Evolutionary conservation across 35 echinoderm and acorn worm species (phyloP), one percentile per base, ranked within the genome.

Genomic region (Amphiura filiformis): DNA sequence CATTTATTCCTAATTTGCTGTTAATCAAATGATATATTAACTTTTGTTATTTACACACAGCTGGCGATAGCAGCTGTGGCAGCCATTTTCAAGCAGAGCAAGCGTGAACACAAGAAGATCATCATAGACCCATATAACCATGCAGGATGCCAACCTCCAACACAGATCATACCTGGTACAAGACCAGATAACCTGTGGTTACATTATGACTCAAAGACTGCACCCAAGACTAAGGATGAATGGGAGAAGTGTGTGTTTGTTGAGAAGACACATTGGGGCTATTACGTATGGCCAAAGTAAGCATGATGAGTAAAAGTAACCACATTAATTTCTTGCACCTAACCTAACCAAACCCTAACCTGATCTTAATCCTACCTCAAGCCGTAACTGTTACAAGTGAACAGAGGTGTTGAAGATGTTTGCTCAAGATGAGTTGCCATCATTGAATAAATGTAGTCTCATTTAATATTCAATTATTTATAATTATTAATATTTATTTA

Each of bases 251-350:
- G 83, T 65, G 82, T 81, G 12, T 94, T 98, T 61, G 87, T 99
- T 22, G 96, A 99, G 57, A 99, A 99, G 84, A 99, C 96, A 15
- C 96, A 99, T 78, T 95, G 93, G 93, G 93, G 96, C 14, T 99
- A 92, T 57, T 94, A 99, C 75, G 83, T 39, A 56, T 99, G 96
- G 96, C 96, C 96, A 80, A 94, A 95, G 96, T 99, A 88, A 94
- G 93, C 84, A n/a, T n/a, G n/a, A n/a, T n/a, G n/a, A n/a, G n/a
- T n/a, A n/a, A n/a, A n/a, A n/a, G 7, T 31, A 3, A 13, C 34
- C 65, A 32, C 5, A n/a, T n/a, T n/a, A n/a, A n/a, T n/a, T n/a
- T n/a, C n/a, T n/a, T n/a, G n/a, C n/a, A n/a, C n/a, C n/a, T n/a
- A n/a, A n/a, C n/a, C n/a, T n/a, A n/a, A n/a, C n/a, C n/a, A n/a